Conservation (phyloP, 2,888 invertebrate species). For the Brenthis hecate region DNA sequence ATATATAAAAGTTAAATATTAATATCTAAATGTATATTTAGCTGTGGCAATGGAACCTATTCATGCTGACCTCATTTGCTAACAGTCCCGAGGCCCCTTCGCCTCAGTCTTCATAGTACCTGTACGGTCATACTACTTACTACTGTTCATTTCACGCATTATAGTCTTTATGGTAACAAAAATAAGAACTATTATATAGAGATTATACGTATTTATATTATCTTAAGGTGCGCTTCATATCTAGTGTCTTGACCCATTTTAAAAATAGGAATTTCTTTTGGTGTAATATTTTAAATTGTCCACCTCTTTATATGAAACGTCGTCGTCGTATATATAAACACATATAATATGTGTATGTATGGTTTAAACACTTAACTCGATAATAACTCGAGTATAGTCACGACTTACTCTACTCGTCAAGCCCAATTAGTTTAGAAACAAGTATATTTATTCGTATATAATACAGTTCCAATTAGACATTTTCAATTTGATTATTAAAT, state of each 20-base stretch:
- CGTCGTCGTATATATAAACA: neutral
- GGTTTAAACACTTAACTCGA: neutral
- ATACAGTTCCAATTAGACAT: too few relatives aligned
- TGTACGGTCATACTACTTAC: constrained; percentile 19
- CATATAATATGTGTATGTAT: too few relatives aligned
- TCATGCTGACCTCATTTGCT: constrained; percentile 37
- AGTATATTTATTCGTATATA: too few relatives aligned
- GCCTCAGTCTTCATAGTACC: constrained; percentile 24
- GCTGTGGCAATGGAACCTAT: constrained; percentile 32
- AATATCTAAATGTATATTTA: constrained; percentile 32
- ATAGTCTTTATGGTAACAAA: constrained; percentile 27
- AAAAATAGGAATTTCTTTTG: constrained; percentile 24
- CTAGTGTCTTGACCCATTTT: constrained; percentile 35
- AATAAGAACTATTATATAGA: constrained; percentile 27
- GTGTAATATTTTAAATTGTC: constrained; percentile 18
- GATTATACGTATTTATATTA: constrained; percentile 20
- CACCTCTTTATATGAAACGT: neutral
- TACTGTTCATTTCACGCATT: constrained; percentile 23
- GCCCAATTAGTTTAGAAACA: too few relatives aligned
- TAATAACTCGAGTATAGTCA: too few relatives aligned
- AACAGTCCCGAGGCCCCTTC: constrained; percentile 36
- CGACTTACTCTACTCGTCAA: too few relatives aligned
- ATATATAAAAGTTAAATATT: constrained; percentile 16
- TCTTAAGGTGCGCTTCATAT: constrained; percentile 28
- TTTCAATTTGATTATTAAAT: too few relatives aligned